Evolutionary conservation across 1,140 invertebrate genomes (phyloP), one percentile per base, ranked within the genome.

Genomic region (Streblospio benedicti): DNA sequence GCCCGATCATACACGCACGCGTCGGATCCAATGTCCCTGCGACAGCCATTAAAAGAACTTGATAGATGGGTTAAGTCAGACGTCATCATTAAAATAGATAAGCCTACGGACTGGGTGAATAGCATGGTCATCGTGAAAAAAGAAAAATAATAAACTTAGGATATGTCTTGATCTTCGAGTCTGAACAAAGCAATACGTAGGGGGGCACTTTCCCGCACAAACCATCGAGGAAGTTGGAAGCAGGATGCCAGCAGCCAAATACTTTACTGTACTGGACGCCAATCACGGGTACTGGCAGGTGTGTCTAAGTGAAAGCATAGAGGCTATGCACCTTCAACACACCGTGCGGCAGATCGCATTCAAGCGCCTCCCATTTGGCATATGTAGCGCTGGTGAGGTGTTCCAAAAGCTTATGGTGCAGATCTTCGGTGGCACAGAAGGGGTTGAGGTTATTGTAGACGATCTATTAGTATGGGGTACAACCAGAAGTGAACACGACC

Each of bases 71-170:
- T 44, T 2, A 23, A 44, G 43, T 23, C 18, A 2, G 43, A 44
- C 43, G 25, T 44, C 43, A 6, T 44, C 43, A n/a, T n/a, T n/a
- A n/a, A n/a, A n/a, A n/a, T n/a, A n/a, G n/a, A n/a, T n/a, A n/a
- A 68, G 51, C 62, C 66, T 0, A 62, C 65, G 12, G 38, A 51
- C 25, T 69, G 61, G 66, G 59, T 63, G 4, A 61, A 44, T 57
- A 54, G 64, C 23, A 60, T 69, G 38, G 57, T 61, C 0, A 44
- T 65, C 20, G 57, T 58, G 6, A 20, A 43, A n/a, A 70, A 70
- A 41, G 23, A 51, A 49, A 57, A 65, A 57, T 54, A 63, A 23
- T 52, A 32, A 16, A 18, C 69, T 1, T 16, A 64, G 9, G 55
- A 68, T 1, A 69, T 68, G 25, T n/a, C 67, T 12, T 66, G 68